phyloP scores from a whole-genome alignment of 2,797 vertebrate genomes.

The Odontamblyopus lacepedii region DNA sequence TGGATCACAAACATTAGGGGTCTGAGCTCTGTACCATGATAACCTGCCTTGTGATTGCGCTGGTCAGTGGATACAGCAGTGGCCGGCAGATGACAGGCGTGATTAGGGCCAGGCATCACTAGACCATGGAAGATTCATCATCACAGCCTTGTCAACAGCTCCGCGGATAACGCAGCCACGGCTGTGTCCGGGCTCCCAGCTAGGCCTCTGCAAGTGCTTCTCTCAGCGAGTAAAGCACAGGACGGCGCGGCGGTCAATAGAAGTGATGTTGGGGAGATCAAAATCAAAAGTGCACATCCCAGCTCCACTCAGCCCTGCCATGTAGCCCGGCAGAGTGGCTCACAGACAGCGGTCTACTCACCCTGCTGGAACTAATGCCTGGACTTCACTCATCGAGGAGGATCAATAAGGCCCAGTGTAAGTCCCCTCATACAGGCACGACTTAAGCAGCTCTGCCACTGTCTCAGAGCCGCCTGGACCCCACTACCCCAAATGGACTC shows the following conservation, averaged over 20 bases:
- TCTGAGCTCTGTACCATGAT: slow-evolving; percentile 52
- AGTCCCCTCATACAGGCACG: slow-evolving; percentile 71
- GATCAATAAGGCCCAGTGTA: slow-evolving; percentile 76
- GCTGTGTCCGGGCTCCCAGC: slow-evolving; percentile 58
- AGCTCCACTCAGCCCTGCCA: slow-evolving; percentile 72
- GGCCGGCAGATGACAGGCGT: slow-evolving; percentile 71
- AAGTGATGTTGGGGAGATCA: slow-evolving; percentile 75
- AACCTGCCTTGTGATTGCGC: slow-evolving; percentile 63
- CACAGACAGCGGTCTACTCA: slow-evolving; percentile 70
- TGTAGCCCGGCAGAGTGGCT: slow-evolving; percentile 72
- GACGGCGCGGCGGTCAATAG: slow-evolving; percentile 71
- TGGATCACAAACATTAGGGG: slow-evolving; percentile 54
- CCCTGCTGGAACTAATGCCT: slow-evolving; percentile 81
- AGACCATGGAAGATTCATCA: slow-evolving; percentile 76
- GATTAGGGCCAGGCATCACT: slow-evolving; percentile 70
- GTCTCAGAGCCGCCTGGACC: slow-evolving; percentile 51
- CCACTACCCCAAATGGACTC: slow-evolving; percentile 12
- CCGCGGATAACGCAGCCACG: slow-evolving; percentile 58
- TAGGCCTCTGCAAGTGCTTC: slow-evolving; percentile 60
- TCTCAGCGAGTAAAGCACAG: slow-evolving; percentile 65
- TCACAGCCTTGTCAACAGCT: slow-evolving; percentile 68
- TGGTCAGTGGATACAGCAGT: slow-evolving; percentile 65
- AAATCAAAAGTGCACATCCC: slow-evolving; percentile 78
- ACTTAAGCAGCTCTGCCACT: slow-evolving; percentile 68
- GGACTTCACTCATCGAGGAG: slow-evolving; percentile 74